Percentiles rank a stretch among this genome's conserved stretches.
These are phyloP conservation scores for Thrips palmi DNA, from an alignment of 1,140 invertebrate genomes.

Conservation along the genomic window DNA sequence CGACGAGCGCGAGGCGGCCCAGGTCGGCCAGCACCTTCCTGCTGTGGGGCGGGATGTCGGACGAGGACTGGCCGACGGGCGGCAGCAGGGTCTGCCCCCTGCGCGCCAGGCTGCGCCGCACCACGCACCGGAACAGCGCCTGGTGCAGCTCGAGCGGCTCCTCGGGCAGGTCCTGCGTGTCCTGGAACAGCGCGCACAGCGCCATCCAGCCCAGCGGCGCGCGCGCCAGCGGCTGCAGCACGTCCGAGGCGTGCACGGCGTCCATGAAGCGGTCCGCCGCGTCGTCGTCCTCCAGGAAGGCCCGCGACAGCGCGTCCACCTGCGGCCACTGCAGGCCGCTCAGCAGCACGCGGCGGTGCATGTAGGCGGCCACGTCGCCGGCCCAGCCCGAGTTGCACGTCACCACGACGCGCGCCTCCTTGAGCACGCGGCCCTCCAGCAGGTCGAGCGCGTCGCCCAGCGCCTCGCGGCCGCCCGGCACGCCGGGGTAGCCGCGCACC, in stretches of 20 bases:
- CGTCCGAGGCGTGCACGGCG: constrained; percentile 14
- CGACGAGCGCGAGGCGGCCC: constrained; percentile 26
- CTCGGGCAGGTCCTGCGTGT: constrained; percentile 20
- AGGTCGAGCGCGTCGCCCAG: constrained; percentile 29
- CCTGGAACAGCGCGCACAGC: constrained; percentile 29
- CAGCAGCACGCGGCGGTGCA: constrained; percentile 27
- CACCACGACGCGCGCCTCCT: constrained; percentile 31
- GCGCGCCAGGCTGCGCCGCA: constrained; percentile 21
- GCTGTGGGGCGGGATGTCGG: constrained; percentile 26
- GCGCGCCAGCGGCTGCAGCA: constrained; percentile 25
- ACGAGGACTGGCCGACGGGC: not conserved
- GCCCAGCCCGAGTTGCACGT: constrained; percentile 25
- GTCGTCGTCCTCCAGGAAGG: constrained; percentile 24
- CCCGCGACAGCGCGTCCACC: constrained; percentile 27
- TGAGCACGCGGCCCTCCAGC: constrained; percentile 31
- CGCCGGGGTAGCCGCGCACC: constrained; percentile 14
- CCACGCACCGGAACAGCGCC: constrained; percentile 25
- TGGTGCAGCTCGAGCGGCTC: constrained; percentile 24
- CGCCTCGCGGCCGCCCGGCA: constrained; percentile 19
- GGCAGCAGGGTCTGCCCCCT: constrained; percentile 8
- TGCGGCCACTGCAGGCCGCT: constrained; percentile 31
- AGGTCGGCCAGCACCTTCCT: constrained; percentile 30
- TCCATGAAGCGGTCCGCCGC: constrained; percentile 15
- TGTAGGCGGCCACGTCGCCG: constrained; percentile 20
- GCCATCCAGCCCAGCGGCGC: constrained; percentile 33